phyloP scores from a whole-genome alignment of 2,797 vertebrate species.

The Delichon dasypus region DNA sequence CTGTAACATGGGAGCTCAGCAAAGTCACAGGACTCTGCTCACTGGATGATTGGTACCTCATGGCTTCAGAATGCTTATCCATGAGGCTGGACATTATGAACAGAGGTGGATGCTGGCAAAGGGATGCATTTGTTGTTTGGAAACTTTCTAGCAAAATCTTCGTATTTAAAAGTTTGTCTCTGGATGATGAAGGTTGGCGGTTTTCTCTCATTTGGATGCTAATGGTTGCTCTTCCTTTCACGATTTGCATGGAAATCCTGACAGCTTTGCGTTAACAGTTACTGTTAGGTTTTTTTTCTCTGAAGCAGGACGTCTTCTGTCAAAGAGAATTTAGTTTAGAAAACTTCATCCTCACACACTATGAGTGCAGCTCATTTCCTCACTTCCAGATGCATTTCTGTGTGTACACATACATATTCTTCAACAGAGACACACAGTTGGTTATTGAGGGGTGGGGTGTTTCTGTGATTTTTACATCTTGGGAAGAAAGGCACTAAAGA shows the following conservation, averaged over 20 bases:
- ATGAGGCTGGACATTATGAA: background rate
- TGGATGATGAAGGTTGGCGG: conserved; percentile 26
- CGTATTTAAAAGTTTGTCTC: background rate
- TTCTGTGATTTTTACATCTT: background rate
- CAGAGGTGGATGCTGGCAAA: background rate
- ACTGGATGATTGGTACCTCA: background rate
- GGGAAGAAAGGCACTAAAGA: background rate
- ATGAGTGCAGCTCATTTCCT: background rate
- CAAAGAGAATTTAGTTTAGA: conserved; percentile 28
- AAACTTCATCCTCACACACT: background rate
- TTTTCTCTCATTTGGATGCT: conserved; percentile 5
- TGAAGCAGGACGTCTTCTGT: conserved; percentile 4
- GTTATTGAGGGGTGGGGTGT: background rate
- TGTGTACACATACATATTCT: background rate
- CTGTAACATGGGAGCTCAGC: background rate
- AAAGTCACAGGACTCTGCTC: background rate
- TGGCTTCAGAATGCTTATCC: background rate
- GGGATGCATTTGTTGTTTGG: background rate
- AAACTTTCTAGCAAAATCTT: conserved; percentile 21
- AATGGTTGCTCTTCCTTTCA: background rate
- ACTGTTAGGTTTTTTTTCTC: background rate
- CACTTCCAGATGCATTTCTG: background rate
- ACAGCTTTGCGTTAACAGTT: background rate
- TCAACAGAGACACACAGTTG: background rate
- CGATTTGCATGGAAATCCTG: conserved; percentile 27